Evolutionary conservation across 2,113 vertebrate species (phyloP).

Genomic region (Notarius lentiginosus): DNA sequence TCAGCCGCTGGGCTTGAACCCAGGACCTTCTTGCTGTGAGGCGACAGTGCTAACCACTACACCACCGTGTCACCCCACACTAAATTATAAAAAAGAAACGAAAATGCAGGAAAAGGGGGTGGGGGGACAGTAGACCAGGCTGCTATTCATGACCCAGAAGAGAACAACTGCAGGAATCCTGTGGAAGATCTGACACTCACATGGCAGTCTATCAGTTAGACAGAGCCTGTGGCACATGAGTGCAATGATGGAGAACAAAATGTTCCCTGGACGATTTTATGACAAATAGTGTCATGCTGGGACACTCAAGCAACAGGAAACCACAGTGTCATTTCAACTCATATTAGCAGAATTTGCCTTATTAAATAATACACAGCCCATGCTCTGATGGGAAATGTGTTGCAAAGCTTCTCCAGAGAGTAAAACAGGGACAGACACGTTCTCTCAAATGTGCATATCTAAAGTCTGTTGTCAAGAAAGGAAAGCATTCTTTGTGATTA

Average conservation of each 20-base stretch:
- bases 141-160: too few relatives aligned
- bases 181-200: neutral
- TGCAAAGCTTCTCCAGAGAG: conserved; percentile 6
- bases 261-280: conserved; percentile 4
- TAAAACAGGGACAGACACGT: neutral
- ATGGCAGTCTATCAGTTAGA: conserved; percentile 28
- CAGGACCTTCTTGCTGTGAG: too few relatives aligned
- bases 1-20: too few relatives aligned
- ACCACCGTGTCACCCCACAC: neutral
- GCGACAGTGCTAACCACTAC: too few relatives aligned
- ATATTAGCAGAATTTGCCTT: conserved; percentile 46
- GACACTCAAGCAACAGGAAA: conserved; percentile 25
- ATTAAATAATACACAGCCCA: conserved; percentile 43
- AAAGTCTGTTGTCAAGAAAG: neutral
- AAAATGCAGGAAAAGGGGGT: neutral
- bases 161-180: neutral
- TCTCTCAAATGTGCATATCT: neutral
- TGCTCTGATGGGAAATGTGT: conserved; percentile 8
- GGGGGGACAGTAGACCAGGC: neutral
- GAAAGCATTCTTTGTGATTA: neutral
- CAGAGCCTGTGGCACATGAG: conserved; percentile 22
- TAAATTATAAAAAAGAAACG: neutral
- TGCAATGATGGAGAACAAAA: conserved; percentile 45
- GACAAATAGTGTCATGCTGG: conserved; percentile 9
- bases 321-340: conserved; percentile 34